These are phyloP conservation scores for Ammospiza caudacuta DNA, from an alignment of 2,113 vertebrate species.

Conservation along the genomic window DNA sequence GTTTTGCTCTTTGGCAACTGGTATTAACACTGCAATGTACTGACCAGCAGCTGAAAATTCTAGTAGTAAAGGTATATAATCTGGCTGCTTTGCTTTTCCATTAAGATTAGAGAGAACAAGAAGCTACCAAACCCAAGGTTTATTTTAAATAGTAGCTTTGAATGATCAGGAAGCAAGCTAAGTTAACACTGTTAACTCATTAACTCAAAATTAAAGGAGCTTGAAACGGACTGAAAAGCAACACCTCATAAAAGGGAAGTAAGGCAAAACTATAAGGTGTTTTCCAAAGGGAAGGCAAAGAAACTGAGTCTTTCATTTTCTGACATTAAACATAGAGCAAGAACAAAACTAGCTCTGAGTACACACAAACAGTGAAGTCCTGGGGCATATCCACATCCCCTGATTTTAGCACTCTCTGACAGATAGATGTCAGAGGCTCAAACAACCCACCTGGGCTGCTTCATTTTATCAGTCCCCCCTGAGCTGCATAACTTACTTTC, in stretches of 20 bases:
- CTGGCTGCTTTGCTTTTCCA: neutral
- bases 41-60: neutral
- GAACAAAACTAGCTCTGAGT: neutral
- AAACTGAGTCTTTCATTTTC: neutral
- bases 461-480: neutral
- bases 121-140: neutral
- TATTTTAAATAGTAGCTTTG: neutral
- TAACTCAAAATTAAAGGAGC: neutral
- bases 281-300: neutral
- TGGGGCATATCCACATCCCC: neutral
- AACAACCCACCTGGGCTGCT: neutral
- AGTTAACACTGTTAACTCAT: neutral
- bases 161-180: neutral
- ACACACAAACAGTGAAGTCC: neutral
- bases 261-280: neutral
- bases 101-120: neutral
- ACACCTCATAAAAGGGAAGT: neutral
- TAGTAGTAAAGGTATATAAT: neutral
- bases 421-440: neutral
- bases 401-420: neutral
- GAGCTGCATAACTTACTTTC: neutral
- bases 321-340: neutral
- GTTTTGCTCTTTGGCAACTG: neutral
- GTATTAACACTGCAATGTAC: neutral
- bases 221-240: neutral